Conservation (phyloP, 2,113 vertebrate genomes). For the Nothoprocta perdicaria region DNA sequence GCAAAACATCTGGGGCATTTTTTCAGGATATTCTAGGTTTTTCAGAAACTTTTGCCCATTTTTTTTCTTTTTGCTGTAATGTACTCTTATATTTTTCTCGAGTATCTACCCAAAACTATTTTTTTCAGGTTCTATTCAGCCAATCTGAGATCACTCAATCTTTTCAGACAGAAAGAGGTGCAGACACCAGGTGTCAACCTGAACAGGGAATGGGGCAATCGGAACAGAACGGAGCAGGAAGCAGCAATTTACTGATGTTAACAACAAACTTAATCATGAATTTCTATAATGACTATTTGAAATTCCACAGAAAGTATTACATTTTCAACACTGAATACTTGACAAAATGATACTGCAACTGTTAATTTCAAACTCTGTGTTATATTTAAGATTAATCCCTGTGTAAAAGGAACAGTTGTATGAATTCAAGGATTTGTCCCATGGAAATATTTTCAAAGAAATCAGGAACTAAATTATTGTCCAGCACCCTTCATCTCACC, state of each 20-base stretch:
- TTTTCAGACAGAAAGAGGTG: not conserved
- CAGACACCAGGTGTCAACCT: not conserved
- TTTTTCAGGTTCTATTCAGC: accelerated
- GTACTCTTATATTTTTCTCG: not conserved
- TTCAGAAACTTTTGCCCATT: not conserved
- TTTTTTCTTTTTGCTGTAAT: not conserved
- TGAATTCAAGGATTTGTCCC: not conserved
- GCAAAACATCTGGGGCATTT: accelerated
- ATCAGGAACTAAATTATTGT: not conserved
- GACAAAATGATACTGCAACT: not conserved
- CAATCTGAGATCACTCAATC: not conserved
- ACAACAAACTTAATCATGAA: not conserved
- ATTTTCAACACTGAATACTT: not conserved
- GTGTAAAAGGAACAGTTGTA: not conserved
- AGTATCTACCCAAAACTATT: not conserved
- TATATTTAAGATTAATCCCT: not conserved
- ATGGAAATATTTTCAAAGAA: not conserved
- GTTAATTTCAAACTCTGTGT: not conserved
- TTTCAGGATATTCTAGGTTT: not conserved
- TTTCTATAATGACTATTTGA: not conserved
- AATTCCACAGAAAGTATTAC: not conserved
- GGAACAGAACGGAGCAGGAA: not conserved
- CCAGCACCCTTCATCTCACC: not conserved
- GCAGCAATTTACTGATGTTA: not conserved
- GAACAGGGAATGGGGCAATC: no score